Conservation (phyloP, 2,888 invertebrate genomes). For the Blera fallax region DNA sequence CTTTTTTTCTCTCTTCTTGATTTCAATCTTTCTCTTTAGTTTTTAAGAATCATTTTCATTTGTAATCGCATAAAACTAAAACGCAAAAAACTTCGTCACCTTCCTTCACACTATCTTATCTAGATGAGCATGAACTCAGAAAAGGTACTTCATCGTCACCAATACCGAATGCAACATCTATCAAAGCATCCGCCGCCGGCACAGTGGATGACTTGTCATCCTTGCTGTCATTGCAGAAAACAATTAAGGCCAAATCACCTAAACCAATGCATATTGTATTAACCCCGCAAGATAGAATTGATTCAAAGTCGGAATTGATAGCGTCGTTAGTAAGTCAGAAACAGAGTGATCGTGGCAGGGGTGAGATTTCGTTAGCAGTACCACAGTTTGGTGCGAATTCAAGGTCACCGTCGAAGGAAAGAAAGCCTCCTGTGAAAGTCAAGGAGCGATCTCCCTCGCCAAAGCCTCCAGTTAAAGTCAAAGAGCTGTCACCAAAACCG, state of each 20-base stretch:
- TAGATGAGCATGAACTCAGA: constrained; percentile 70
- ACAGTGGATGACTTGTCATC: constrained; percentile 49
- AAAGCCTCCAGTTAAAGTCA: neutral
- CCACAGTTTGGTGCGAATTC: neutral
- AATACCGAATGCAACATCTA: constrained; percentile 46
- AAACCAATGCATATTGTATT: constrained; percentile 62
- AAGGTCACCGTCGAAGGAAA: neutral
- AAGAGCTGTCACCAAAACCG: neutral
- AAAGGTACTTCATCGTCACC: constrained; percentile 68
- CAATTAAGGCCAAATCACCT: constrained; percentile 57
- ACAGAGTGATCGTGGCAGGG: constrained; percentile 35
- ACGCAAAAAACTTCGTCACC: constrained; percentile 53
- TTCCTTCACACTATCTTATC: constrained; percentile 60
- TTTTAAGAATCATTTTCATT: constrained; percentile 55
- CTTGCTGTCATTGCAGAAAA: constrained; percentile 43
- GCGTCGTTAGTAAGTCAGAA: constrained; percentile 56
- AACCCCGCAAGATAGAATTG: constrained; percentile 62
- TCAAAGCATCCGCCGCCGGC: constrained; percentile 11
- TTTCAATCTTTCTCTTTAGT: constrained; percentile 8
- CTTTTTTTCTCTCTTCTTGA: neutral
- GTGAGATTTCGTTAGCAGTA: constrained; percentile 33
- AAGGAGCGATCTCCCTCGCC: neutral
- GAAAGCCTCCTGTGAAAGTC: neutral
- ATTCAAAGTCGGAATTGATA: constrained; percentile 60
- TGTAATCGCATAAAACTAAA: constrained; percentile 45